A percentile compares a stretch with the other conserved stretches of the same genome.
Evolutionary conservation across 1,140 invertebrate species (phyloP).

Genomic region (Caenorhabditis elegans): DNA sequence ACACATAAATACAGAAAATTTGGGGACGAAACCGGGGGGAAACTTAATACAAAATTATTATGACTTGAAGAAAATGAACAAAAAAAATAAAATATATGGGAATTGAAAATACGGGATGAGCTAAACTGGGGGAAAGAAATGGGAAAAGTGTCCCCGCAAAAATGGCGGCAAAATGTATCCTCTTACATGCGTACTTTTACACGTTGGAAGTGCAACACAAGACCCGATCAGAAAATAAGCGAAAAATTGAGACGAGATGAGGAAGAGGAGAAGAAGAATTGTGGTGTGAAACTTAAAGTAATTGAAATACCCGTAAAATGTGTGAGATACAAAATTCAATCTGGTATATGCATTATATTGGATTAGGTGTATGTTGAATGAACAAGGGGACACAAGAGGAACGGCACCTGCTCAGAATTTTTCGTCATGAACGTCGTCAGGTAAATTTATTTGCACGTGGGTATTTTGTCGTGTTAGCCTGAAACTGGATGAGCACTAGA

Average conservation of each 20-base stretch:
- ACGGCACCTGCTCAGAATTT: neutral
- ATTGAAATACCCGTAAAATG: conserved; percentile 10
- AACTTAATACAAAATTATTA: neutral
- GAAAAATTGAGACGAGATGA: neutral
- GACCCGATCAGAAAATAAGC: conserved; percentile 17
- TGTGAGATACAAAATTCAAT: conserved; percentile 17
- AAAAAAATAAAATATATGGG: neutral
- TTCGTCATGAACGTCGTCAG: neutral
- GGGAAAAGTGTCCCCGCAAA: neutral
- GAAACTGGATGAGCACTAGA: too few relatives aligned
- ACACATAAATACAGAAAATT: conserved; percentile 31
- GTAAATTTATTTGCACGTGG: conserved; percentile 10
- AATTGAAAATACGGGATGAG: neutral
- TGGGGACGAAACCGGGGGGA: neutral
- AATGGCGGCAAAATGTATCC: conserved; percentile 23
- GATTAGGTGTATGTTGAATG: neutral
- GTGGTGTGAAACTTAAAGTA: conserved; percentile 14
- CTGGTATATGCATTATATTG: neutral
- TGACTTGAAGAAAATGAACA: neutral
- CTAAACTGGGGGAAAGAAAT: neutral
- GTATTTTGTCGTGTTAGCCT: neutral
- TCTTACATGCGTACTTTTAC: conserved; percentile 32
- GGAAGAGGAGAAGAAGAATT: neutral
- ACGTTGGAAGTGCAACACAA: neutral
- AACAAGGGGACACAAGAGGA: neutral